Evolutionary conservation across 2,888 invertebrate species (phyloP).

Genomic region (Acanthoscelides obtectus): DNA sequence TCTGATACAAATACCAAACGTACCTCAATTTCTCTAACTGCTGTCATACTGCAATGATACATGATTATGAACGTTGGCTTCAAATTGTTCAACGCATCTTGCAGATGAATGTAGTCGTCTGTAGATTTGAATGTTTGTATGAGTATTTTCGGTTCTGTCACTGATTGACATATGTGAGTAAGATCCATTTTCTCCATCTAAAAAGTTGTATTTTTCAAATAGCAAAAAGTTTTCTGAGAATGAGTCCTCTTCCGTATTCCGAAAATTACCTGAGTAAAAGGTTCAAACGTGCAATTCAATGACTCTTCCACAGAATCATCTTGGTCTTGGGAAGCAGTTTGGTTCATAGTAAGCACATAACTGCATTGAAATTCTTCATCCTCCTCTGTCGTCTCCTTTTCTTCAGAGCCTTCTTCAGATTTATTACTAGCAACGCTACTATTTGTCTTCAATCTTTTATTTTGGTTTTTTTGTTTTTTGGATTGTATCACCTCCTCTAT

Average conservation of each 20-base stretch:
- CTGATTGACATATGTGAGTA: slow-evolving; percentile 54
- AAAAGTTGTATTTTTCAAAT: slow-evolving; percentile 24
- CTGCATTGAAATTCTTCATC: slow-evolving; percentile 52
- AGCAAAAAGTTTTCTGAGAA: neutral
- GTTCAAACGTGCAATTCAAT: slow-evolving; percentile 52
- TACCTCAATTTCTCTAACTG: slow-evolving; percentile 87
- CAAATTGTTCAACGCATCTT: slow-evolving; percentile 61
- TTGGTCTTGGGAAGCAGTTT: slow-evolving; percentile 35
- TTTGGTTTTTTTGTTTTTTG: slow-evolving; percentile 6
- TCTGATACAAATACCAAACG: too few relatives aligned
- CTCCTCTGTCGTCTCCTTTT: slow-evolving; percentile 22
- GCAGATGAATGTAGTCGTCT: slow-evolving; percentile 67
- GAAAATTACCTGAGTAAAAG: slow-evolving; percentile 56
- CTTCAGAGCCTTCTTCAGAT: slow-evolving; percentile 10
- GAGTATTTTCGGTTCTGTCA: slow-evolving; percentile 62
- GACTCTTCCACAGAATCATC: slow-evolving; percentile 26
- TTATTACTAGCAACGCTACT: slow-evolving; percentile 13
- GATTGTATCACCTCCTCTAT: slow-evolving; percentile 19
- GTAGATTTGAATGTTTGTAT: slow-evolving; percentile 76
- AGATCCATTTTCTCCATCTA: slow-evolving; percentile 66
- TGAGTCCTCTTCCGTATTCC: neutral
- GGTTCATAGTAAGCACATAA: slow-evolving; percentile 68
- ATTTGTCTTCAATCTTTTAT: slow-evolving; percentile 28
- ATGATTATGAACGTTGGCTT: slow-evolving; percentile 81
- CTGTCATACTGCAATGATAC: slow-evolving; percentile 84